Evolutionary conservation across 2,888 invertebrate genomes (phyloP).

Genomic region (Tillus elongatus): DNA sequence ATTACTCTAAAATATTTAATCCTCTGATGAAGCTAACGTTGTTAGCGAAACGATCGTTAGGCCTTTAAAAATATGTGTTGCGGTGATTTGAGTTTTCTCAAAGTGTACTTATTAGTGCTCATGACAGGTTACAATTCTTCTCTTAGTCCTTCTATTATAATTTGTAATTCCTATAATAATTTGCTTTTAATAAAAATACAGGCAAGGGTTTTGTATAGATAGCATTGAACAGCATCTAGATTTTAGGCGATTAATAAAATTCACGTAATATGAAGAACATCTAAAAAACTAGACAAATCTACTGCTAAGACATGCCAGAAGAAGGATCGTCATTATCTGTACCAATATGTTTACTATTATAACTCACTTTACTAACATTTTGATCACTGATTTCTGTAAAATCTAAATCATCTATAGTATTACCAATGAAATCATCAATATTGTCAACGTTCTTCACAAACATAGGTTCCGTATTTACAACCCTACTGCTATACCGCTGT

Average conservation of each 20-base stretch:
- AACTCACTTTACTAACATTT: slow-evolving; percentile 20
- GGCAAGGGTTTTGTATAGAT: too few species aligned
- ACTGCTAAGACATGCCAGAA: slow-evolving; percentile 44
- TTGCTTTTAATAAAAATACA: too few species aligned
- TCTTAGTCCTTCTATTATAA: too few species aligned
- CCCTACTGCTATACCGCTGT: slow-evolving; percentile 39
- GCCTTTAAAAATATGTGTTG: too few species aligned
- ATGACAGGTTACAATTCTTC: too few species aligned
- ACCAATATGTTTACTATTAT: slow-evolving; percentile 22
- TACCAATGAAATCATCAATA: slow-evolving; percentile 16
- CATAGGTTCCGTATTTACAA: slow-evolving; percentile 41
- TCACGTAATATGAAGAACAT: not conserved
- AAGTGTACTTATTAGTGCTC: too few species aligned
- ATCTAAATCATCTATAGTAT: slow-evolving; percentile 17
- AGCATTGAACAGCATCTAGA: too few species aligned
- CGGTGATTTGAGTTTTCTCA: too few species aligned
- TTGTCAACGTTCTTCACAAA: slow-evolving; percentile 39
- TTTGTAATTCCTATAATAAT: too few species aligned
- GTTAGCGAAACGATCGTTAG: too few species aligned
- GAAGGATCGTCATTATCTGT: slow-evolving; percentile 42
- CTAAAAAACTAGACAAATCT: slow-evolving; percentile 6
- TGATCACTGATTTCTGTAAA: slow-evolving; percentile 19
- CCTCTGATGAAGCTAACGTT: too few species aligned
- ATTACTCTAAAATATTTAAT: too few species aligned
- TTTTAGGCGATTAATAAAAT: slow-evolving; percentile 16